Conservation (phyloP, 1,140 invertebrate species). For the Calliphora vicina region DNA sequence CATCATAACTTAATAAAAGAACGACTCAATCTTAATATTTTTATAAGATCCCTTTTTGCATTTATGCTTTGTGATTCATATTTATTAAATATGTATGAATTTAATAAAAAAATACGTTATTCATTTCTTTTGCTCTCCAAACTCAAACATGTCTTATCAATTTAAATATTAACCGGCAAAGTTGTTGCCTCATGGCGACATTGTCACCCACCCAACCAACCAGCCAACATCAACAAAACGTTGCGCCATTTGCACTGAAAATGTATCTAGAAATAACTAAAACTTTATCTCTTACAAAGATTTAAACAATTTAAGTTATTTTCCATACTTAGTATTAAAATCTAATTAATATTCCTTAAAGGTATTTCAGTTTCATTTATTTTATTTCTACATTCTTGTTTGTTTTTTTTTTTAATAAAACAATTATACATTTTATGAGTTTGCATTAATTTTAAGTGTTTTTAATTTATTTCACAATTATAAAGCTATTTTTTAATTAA, state of each 20-base stretch:
- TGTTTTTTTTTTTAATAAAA: no score
- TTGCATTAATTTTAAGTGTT: neutral
- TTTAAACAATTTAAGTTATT: neutral
- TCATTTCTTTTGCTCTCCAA: neutral
- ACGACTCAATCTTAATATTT: neutral
- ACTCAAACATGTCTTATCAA: neutral
- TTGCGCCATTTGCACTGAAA: neutral
- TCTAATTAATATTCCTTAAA: constrained; percentile 4
- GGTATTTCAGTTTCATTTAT: neutral
- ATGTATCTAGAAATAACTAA: neutral
- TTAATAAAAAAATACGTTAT: neutral
- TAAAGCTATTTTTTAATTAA: neutral
- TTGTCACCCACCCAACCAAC: neutral
- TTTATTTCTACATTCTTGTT: no score
- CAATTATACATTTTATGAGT: neutral
- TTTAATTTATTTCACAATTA: neutral
- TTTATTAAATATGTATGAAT: neutral
- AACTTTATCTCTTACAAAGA: neutral
- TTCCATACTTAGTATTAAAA: neutral
- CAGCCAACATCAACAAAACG: neutral
- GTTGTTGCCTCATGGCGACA: neutral
- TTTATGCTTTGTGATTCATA: neutral
- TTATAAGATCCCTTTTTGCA: neutral
- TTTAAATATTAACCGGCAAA: neutral
- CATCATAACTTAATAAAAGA: neutral